phyloP scores from a whole-genome alignment of 2,113 vertebrate genomes.

The Pomatostomus ruficeps region DNA sequence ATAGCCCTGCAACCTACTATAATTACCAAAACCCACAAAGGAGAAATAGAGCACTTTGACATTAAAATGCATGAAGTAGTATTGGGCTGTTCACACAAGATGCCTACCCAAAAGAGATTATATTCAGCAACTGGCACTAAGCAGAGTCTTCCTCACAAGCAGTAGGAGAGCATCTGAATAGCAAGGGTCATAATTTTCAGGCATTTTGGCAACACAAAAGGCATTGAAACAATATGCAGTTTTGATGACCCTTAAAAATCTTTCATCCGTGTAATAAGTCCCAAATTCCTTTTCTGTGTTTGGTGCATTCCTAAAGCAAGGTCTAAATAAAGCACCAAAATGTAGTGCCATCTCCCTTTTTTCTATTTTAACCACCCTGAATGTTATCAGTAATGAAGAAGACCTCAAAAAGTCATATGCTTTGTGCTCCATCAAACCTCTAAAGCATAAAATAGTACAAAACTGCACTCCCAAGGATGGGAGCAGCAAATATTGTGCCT shows the following conservation, averaged over 20 bases:
- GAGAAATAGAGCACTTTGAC: neutral
- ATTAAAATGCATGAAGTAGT: neutral
- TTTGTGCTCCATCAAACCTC: neutral
- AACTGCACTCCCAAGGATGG: neutral
- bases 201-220: neutral
- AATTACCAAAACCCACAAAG: neutral
- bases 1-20: neutral
- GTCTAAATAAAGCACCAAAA: neutral
- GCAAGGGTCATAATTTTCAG: neutral
- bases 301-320: neutral
- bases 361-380: neutral
- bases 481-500: neutral
- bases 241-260: neutral
- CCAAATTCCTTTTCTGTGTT: neutral
- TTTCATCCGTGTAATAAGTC: neutral
- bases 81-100: neutral
- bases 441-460: neutral
- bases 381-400: neutral
- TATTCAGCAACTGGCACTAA: neutral
- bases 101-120: neutral
- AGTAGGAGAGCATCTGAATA: neutral
- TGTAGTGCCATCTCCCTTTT: neutral
- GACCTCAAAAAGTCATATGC: neutral
- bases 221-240: neutral
- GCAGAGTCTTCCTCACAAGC: neutral